phyloP scores from a whole-genome alignment of 2,113 vertebrate genomes.

The Dolichotis patagonum region DNA sequence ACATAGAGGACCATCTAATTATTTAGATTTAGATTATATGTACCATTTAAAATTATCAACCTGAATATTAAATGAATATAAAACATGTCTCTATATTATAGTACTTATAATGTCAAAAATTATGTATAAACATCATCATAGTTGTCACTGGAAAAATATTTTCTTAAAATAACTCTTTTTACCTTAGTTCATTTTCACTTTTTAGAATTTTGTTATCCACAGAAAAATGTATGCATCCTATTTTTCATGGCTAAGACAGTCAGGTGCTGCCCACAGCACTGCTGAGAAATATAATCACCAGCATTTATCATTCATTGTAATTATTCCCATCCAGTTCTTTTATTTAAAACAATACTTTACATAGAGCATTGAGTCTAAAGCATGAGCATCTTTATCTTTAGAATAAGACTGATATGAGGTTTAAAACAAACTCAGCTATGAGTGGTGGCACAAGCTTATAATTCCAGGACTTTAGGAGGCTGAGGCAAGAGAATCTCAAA shows the following conservation, averaged over 20 bases:
- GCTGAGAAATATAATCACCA: background rate
- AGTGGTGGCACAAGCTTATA: background rate
- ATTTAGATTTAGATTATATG: background rate
- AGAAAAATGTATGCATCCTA: background rate
- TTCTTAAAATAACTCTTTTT: background rate
- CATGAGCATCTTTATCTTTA: background rate
- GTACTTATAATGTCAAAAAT: background rate
- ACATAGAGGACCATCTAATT: background rate
- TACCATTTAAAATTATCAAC: conserved; percentile 2
- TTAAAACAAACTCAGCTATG: background rate
- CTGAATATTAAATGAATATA: background rate
- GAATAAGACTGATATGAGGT: background rate
- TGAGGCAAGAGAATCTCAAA: background rate
- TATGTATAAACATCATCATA: background rate
- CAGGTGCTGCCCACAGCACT: background rate
- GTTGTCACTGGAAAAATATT: background rate
- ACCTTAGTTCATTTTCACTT: background rate
- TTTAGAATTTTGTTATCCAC: background rate
- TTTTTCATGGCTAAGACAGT: background rate
- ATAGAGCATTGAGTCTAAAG: background rate
- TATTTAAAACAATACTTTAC: background rate
- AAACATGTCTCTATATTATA: background rate
- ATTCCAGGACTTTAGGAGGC: background rate
- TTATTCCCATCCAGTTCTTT: background rate
- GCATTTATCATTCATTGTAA: background rate